Base-by-base conservation (phyloP, 2,888 invertebrate species). In the Acronicta leporina region DNA sequence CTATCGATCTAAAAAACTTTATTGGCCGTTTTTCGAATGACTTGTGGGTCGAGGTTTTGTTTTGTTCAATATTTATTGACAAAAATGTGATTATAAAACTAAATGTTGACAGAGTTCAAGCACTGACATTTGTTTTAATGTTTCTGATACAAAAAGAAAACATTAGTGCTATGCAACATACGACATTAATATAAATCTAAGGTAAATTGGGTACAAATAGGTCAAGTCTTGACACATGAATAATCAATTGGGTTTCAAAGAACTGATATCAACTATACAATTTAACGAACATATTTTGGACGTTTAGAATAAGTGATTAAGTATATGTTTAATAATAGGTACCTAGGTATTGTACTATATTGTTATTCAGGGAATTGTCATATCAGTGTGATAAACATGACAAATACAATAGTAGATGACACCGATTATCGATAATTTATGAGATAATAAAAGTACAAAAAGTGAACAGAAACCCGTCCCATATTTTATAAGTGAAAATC, bases 381-480 rank as follows among this genome's bases (percentile, higher is more conserved):
- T 79, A 74, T 72, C 58, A 67, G 54, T 48, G 45, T 71, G 64
- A 75, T 78, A 80, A 80, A 81, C 50, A 68, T 61, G 53, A 54
- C 64, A 56, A 72, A 46, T 59, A 77, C 72, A 79, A 77, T 77
- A 49, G 73, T 64, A 71, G 75, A 73, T 80, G 73, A 75, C 67
- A 72, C 63, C 62, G 63, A 63, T 69, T 79, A 77, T 72, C 71
- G 68, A 63, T 71, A 77, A 80, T 82, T 83, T 84, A 86, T 79
- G 80, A 75, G 63, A 75, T 70, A 75, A 75, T 84, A 83, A 82
- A 83, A 60, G 68, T 56, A 48, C n/a, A 63, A 64, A 60, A 57
- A 44, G 15, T 54, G 47, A 40, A 43, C 54, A 57, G 52, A 66
- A 73, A 69, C 64, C 42, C 35, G 67, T 67, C 68, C 16, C 38